These are phyloP conservation scores for Sphyrna mokarran DNA, from an alignment of 2,113 vertebrate species.

Conservation along the genomic window DNA sequence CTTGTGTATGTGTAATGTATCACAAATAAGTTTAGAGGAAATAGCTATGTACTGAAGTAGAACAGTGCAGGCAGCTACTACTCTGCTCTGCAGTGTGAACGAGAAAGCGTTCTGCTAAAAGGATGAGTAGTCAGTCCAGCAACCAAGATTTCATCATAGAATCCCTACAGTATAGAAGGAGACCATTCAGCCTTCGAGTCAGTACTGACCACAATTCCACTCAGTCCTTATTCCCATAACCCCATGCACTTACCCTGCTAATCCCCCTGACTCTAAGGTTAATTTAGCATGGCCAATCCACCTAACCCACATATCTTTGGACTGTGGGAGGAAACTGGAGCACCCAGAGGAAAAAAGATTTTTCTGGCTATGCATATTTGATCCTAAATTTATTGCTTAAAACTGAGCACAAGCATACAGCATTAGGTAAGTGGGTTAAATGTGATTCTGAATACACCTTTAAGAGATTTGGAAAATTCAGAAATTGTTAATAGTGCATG, in stretches of 20 bases:
- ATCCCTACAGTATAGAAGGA: too few relatives aligned
- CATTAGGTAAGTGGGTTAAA: neutral
- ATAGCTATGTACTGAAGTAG: neutral
- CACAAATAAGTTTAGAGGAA: neutral
- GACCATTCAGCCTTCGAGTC: too few relatives aligned
- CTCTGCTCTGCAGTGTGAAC: neutral
- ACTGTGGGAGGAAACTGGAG: too few relatives aligned
- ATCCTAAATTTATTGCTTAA: neutral
- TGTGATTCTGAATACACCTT: neutral
- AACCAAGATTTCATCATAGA: neutral
- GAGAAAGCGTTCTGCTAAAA: neutral
- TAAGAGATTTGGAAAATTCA: neutral
- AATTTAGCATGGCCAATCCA: too few relatives aligned
- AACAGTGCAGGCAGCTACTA: neutral
- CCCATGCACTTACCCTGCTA: too few relatives aligned
- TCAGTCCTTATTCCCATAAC: too few relatives aligned
- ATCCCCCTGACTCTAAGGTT: too few relatives aligned
- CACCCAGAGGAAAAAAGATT: neutral
- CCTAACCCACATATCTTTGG: too few relatives aligned
- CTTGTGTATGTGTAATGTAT: neutral
- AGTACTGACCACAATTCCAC: too few relatives aligned
- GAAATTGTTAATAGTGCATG: neutral
- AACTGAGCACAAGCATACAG: neutral
- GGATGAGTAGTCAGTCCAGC: neutral
- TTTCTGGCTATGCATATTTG: neutral